Percentiles rank a stretch among this genome's conserved stretches.
phyloP scores from a whole-genome alignment of 37 sponge, comb jelly and placozoan species.

The Haliclona indistincta region DNA sequence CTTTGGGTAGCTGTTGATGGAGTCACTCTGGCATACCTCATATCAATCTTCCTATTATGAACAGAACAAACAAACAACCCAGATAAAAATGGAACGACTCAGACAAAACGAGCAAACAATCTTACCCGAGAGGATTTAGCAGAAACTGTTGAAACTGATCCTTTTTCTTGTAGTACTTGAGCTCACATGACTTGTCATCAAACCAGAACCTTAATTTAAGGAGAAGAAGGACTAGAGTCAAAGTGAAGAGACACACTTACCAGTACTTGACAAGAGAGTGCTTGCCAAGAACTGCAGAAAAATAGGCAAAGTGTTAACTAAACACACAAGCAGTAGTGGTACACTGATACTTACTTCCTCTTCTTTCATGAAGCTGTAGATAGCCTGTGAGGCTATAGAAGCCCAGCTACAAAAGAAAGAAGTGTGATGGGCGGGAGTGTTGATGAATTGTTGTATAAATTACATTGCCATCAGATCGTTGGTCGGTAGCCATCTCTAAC shows the following conservation, averaged over 20 bases:
- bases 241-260: background rate
- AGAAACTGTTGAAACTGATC: conserved; percentile 19
- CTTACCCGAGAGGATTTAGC: conserved; percentile 46
- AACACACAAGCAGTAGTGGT: background rate
- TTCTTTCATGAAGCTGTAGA: conserved; percentile 17
- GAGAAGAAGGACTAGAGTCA: background rate
- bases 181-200: conserved; percentile 57
- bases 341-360: conserved; percentile 18
- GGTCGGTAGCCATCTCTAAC: too few relatives aligned
- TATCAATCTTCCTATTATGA: conserved; percentile 38
- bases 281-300: background rate
- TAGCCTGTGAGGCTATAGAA: conserved; percentile 49
- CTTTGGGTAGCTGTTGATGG: conserved; percentile 14
- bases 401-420: background rate
- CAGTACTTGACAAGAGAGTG: background rate
- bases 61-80: background rate
- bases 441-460: too few relatives aligned
- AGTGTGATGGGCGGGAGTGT: background rate
- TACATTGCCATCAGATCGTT: too few relatives aligned
- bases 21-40: conserved; percentile 58
- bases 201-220: conserved; percentile 61
- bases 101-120: background rate
- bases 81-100: background rate
- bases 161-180: conserved; percentile 60
- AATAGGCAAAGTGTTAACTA: background rate